Base-by-base conservation (phyloP, 2,797 vertebrate genomes). In the Hozukius guyotensis region DNA sequence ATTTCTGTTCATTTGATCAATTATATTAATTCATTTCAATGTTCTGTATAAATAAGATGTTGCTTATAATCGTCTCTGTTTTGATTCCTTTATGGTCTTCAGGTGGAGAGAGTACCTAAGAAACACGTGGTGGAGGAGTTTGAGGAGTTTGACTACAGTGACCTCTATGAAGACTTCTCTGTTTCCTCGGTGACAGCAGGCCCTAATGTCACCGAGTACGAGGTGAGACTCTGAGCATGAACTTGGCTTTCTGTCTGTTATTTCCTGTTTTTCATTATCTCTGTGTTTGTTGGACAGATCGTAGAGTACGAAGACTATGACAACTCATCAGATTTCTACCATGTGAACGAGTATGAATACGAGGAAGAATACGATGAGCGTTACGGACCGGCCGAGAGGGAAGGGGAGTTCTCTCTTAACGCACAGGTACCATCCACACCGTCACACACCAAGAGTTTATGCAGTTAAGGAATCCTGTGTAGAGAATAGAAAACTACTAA, bases 281-380 rank as follows among this genome's bases (percentile, higher is more conserved):
- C 16, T 31, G 0, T 61, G 38, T 85, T 62, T 8, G 16, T 46
- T 60, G 52, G 55, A 16, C 90, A 95, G 88, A 68, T 96, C 1
- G 57, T 94, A 8, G 96, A 96, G 79, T 96, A 96, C 1, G 93
- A 94, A 60, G 94, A 96, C 70, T 88, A 94, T 2, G 93, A 95
- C 90, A 95, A 96, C 81, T 61, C 32, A 0, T 93, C 94, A 1
- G 86, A 93, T n/a, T 88, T 87, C 67, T 78, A 80, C 57, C 87
- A 94, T 2, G 80, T 27, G 24, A 92, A 61, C 0, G 94, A 94
- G 82, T 96, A 96, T 0, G 94, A 96, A 4, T 96, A 95, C 3
- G 94, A 96, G 61, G 93, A 95, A 0, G 94, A 96, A 2, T 93
- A 94, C 3, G 94, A 96, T 0, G 95, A 94, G 2, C 94, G 93